Evolutionary conservation across 2,888 invertebrate species (phyloP), one percentile per base, ranked within the genome.

Genomic region (Nipponacmea schrenckii): DNA sequence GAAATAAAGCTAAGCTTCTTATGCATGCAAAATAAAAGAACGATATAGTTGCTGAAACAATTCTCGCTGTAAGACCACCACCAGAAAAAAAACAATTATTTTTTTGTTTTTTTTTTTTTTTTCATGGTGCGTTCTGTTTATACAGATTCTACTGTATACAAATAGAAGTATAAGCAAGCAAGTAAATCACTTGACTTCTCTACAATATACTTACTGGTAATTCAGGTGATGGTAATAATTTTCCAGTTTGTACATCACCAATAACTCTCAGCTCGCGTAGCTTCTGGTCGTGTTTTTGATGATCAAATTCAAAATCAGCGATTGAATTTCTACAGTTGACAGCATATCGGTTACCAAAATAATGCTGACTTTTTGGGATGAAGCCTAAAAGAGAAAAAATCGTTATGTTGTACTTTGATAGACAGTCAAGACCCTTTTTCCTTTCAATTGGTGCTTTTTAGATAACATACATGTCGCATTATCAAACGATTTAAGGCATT

Each of bases 341-440:
- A 26, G 84, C 81, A 67, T 84, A 86, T 27, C 85, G 73, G 67
- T 84, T 83, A 8, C 85, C 85, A 71, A 83, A 85, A 73, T 78
- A 85, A 67, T 86, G 83, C 71, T 85, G 81, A 64, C 81, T 80
- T 31, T 81, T 78, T 0, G 86, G 86, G 15, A 86, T 81, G 71
- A 84, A 86, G 44, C 86, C 86, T 85, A 70, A 3, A 74, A 75
- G 62, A 63, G 39, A 46, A 20, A 39, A 27, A 0, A 14, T 10
- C 1, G 7, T 3, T 14, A 48, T 5, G n/a, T 7, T 1, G 20
- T 14, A 1, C 27, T 17, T 65, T 5, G 7, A n/a, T n/a, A n/a
- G n/a, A n/a, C n/a, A n/a, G n/a, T n/a, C n/a, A n/a, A n/a, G n/a
- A n/a, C n/a, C n/a, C n/a, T n/a, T n/a, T n/a, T n/a, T n/a, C 15